Evolutionary conservation across 1,140 invertebrate species (phyloP), one percentile per base, ranked within the genome.

Genomic region (Vollenhovia emeryi): DNA sequence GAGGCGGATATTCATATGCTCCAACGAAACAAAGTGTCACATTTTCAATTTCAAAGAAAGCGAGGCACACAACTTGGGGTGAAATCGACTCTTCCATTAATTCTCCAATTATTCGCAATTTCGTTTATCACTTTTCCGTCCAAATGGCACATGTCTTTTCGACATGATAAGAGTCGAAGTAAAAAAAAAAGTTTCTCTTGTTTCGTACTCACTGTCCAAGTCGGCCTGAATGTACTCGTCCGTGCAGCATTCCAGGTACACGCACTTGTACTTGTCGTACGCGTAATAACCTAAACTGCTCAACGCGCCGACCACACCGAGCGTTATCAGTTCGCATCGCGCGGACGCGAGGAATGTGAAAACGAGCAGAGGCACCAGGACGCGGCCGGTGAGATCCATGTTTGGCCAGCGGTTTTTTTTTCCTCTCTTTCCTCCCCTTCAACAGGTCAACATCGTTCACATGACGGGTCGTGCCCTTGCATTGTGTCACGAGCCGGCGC

Each of bases 161-260:
- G n/a, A n/a, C n/a, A n/a, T n/a, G n/a, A n/a, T n/a, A n/a, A n/a
- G n/a, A n/a, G n/a, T n/a, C n/a, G n/a, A n/a, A n/a, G n/a, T n/a
- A n/a, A n/a, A n/a, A n/a, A n/a, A n/a, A n/a, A n/a, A n/a, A n/a
- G n/a, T n/a, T n/a, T n/a, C n/a, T n/a, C n/a, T n/a, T n/a, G n/a
- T n/a, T 6, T 1, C 0, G 18, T 60, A 82, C 82, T 82, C 83
- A 91, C 85, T 74, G 8, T 55, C 60, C 40, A 95, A 90, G 84
- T 95, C 45, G 1, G 88, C 87, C 6, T 91, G 92, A 74, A 96
- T 93, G 71, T 92, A 92, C 0, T 93, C 85, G 6, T 94, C 86
- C 40, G 91, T 93, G 87, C 96, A 96, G 84, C 95, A 96, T 90
- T 96, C 95, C 9, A 52, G 11, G 4, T 89, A 86, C 18, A 45